Evolutionary conservation across 2,797 vertebrate genomes (phyloP).

Genomic region (Florisuga fusca): DNA sequence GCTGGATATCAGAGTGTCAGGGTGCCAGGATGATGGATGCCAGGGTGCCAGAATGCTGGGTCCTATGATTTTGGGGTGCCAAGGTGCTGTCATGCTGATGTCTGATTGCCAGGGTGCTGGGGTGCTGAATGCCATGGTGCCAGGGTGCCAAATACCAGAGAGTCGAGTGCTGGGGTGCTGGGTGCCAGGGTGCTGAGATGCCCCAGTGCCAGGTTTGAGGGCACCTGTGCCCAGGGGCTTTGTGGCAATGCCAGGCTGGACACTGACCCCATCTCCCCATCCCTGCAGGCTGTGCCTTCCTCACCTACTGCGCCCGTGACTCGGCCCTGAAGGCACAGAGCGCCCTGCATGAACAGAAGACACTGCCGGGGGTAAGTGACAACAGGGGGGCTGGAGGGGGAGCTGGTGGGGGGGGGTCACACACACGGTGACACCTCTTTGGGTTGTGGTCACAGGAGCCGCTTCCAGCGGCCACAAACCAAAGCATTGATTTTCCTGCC

Average conservation of each 20-base stretch:
- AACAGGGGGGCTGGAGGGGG: fast-evolving
- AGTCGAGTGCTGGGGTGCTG: background rate
- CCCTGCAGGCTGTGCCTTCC: slow-evolving; percentile 77
- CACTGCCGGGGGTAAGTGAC: slow-evolving; percentile 68
- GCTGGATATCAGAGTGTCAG: background rate
- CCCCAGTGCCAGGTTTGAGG: background rate
- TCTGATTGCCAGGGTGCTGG: background rate
- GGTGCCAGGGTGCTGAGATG: background rate
- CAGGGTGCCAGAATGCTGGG: background rate
- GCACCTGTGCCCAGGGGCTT: fast-evolving
- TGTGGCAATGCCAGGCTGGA: fast-evolving
- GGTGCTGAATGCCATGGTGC: background rate
- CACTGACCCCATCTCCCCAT: background rate
- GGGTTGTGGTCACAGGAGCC: background rate
- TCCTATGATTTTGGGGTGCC: background rate
- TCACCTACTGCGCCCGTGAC: slow-evolving; percentile 97
- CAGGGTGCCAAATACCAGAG: background rate
- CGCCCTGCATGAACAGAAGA: slow-evolving; percentile 96
- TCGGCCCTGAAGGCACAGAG: slow-evolving; percentile 97
- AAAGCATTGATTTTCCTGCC: slow-evolving; percentile 59
- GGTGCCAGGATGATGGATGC: too few species aligned
- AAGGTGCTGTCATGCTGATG: too few species aligned
- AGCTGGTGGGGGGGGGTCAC: background rate
- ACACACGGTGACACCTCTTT: fast-evolving
- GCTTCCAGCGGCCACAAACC: slow-evolving; percentile 44